Percentiles rank a stretch among this genome's conserved stretches.
Evolutionary conservation across 2,888 invertebrate genomes (phyloP).

Genomic region (Bhutanitis thaidina): DNA sequence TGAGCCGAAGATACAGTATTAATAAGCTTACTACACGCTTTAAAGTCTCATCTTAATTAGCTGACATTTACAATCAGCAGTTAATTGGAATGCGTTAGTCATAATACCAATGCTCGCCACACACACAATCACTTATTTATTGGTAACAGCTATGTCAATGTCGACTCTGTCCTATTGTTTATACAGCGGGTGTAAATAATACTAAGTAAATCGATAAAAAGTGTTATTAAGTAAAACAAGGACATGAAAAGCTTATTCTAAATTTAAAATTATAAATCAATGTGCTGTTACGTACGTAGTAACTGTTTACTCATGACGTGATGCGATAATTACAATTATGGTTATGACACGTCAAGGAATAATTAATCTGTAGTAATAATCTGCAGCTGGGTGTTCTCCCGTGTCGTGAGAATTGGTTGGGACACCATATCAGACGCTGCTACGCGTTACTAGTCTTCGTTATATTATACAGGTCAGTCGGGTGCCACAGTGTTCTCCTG

Average conservation of each 20-base stretch:
- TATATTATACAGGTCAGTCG: too few relatives aligned
- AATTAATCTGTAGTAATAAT: too few relatives aligned
- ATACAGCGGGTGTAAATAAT: neutral
- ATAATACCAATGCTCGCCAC: neutral
- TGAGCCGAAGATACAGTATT: too few relatives aligned
- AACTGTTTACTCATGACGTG: too few relatives aligned
- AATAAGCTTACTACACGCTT: neutral
- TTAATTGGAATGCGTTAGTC: neutral
- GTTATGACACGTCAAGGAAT: too few relatives aligned
- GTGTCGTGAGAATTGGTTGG: too few relatives aligned
- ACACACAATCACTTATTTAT: slow-evolving; percentile 1
- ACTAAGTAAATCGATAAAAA: neutral
- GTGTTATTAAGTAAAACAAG: neutral
- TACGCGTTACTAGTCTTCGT: too few relatives aligned
- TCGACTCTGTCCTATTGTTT: neutral
- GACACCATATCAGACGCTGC: too few relatives aligned
- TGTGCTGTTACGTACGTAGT: too few relatives aligned
- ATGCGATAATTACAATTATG: too few relatives aligned
- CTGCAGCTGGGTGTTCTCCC: too few relatives aligned
- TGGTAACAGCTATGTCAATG: neutral
- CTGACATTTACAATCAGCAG: neutral
- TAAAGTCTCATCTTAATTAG: neutral
- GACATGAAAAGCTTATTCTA: neutral
- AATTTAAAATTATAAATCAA: neutral
- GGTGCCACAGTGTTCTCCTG: too few relatives aligned